Base-by-base conservation (phyloP, 1,140 invertebrate genomes). In the Saccostrea glomerata region DNA sequence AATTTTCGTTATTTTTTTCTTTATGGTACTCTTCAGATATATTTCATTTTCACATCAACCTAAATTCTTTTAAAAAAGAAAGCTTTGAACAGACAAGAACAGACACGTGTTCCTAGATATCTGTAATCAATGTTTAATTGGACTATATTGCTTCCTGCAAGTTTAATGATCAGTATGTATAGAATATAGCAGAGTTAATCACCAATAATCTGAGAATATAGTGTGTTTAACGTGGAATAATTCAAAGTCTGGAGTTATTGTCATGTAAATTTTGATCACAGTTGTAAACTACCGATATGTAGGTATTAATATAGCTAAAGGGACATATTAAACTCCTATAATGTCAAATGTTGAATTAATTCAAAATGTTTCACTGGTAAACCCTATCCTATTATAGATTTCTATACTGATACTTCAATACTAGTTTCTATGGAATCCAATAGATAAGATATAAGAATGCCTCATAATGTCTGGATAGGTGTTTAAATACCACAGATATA, bases 191-290 rank as follows among this genome's bases (percentile, higher is more conserved):
- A 47, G 9, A 63, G n/a, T 63, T 63, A 63, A 63, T 63, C 58
- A 63, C 17, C 17, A n/a, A n/a, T 63, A 63, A 63, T 63, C 58
- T 20, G 58, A 63, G 58, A 63, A 63, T 63, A n/a, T 17, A 63
- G 58, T 17, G 17, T 17, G 58, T 63, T 63, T 63, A n/a, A 63
- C 17, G 58, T n/a, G n/a, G 58, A 63, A n/a, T 63, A 63, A 63
- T 63, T 20, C 58, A n/a, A 47, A 47, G 47, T 47, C 9, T 63
- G 7, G 58, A 20, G 17, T 17, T 6, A 20, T 63, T 63, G 58
- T 63, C 58, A 63, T 63, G 58, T 63, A 63, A 63, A 63, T 63
- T 63, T 20, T 63, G 17, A 63, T 63, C 58, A 63, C 58, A 63
- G 17, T 63, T 63, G 47, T 47, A 63, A 63, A 63, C 58, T 20